Base-by-base conservation (phyloP, 2,797 vertebrate genomes). In the Epinephelus malabaricus region DNA sequence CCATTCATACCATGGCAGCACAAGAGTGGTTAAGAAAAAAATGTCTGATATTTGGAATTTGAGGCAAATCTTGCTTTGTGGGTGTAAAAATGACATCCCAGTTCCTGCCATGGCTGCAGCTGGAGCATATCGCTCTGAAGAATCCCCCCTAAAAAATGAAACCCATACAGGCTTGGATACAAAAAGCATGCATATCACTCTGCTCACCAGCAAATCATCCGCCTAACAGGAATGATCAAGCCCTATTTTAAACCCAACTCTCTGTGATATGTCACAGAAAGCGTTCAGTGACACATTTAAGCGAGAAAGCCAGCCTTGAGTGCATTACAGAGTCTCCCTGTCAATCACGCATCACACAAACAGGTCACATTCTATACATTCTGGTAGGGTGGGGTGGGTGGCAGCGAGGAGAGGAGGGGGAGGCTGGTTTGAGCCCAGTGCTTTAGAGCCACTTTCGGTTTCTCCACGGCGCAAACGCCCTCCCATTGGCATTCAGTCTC, bases 401-500 rank as follows among this genome's bases (percentile, higher is more conserved):
- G 63, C 45, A 54, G 78, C 34, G 25, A 25, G 69, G 18, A 21
- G 58, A 18, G 1, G 27, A 54, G 60, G 40, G 64, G 69, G 25
- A 17, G 72, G 62, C 61, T 65, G 68, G 88, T 73, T 76, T 49
- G 82, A 89, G 88, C 73, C 62, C 82, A 66, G 70, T 55, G 79
- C 88, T 90, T 88, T 89, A 84, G 80, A 93, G 86, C 87, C 91
- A 90, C 93, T 90, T 91, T 87, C 69, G 34, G 84, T 92, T 90
- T 81, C 89, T 89, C 87, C 62, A 17, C 78, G 38, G 72, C 38
- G 27, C 69, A 73, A 84, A 85, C 73, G 47, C 82, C 90, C 94
- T 93, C 94, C 92, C 92, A 95, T 95, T 93, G 95, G 95, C 96
- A 97, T 96, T 95, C 96, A 96, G 95, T 94, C 95, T 95, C 95